Evolutionary conservation across 2,797 vertebrate genomes (phyloP).

Genomic region (Salarias fasciatus): DNA sequence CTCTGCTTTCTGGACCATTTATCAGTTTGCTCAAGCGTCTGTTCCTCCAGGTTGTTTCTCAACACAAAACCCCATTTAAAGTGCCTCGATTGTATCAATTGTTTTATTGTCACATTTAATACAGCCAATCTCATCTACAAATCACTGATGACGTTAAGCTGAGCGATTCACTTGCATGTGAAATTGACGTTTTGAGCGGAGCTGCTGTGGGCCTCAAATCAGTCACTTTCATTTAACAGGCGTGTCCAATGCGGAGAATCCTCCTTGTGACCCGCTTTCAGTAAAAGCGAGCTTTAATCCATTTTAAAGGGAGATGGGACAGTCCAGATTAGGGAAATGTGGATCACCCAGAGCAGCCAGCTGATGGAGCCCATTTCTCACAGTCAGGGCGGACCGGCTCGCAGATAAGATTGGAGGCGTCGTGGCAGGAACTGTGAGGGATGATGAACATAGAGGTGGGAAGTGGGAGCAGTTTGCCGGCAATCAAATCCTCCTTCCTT

Average conservation of each 20-base stretch:
- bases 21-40: constrained; percentile 28
- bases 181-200: constrained; percentile 17
- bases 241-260: constrained; percentile 43
- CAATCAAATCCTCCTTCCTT: constrained; percentile 51
- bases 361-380: constrained; percentile 72
- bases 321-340: constrained; percentile 71
- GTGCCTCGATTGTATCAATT: constrained; percentile 19
- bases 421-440: constrained; percentile 60
- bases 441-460: constrained; percentile 64
- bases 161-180: constrained; percentile 18
- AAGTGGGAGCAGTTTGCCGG: constrained; percentile 70
- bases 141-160: constrained; percentile 12
- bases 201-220: constrained; percentile 34
- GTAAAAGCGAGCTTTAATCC: constrained; percentile 68
- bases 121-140: constrained; percentile 22
- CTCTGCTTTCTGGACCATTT: constrained; percentile 25
- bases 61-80: constrained; percentile 20
- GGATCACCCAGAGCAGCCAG: constrained; percentile 62
- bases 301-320: constrained; percentile 65
- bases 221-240: constrained; percentile 48
- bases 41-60: too few relatives aligned
- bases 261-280: constrained; percentile 62
- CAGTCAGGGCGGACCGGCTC: constrained; percentile 48
- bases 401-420: constrained; percentile 68
- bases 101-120: constrained; percentile 39